Percentiles rank a stretch among this genome's conserved stretches.
Conservation (phyloP, 2,113 vertebrate genomes). For the Charina bottae region DNA sequence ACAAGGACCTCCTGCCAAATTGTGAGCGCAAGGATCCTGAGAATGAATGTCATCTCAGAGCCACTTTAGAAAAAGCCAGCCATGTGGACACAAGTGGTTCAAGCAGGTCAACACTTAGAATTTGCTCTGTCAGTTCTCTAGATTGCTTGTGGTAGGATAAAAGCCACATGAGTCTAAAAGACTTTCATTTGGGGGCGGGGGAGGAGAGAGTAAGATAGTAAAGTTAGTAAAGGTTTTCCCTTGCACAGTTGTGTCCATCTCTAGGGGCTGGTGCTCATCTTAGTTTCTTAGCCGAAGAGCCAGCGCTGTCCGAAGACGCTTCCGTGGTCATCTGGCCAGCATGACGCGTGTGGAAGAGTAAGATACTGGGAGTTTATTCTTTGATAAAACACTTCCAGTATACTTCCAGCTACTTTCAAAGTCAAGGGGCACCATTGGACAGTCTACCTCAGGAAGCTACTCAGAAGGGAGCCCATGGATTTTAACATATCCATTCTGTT, state of each 20-base stretch:
- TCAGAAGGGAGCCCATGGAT: conserved; percentile 29
- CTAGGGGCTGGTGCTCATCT: too few species aligned
- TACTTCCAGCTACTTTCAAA: conserved; percentile 54
- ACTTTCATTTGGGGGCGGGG: conserved; percentile 32
- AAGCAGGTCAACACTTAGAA: conserved; percentile 1
- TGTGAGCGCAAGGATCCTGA: not conserved
- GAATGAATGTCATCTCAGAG: not conserved
- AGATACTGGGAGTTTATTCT: conserved; percentile 41
- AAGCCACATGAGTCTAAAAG: conserved; percentile 45
- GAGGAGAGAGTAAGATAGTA: conserved; percentile 43
- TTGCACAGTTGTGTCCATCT: too few species aligned
- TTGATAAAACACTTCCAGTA: conserved; percentile 11
- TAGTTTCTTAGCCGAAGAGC: too few species aligned
- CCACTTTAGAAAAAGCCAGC: not conserved
- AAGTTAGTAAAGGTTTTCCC: too few species aligned
- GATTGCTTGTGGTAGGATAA: conserved; percentile 31
- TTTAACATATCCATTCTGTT: conserved; percentile 39
- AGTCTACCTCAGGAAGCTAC: conserved; percentile 30
- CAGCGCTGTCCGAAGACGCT: too few species aligned
- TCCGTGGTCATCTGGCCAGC: too few species aligned
- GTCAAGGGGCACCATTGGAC: conserved; percentile 26
- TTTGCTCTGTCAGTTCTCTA: not conserved
- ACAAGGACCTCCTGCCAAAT: fast-evolving
- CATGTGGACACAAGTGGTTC: not conserved
- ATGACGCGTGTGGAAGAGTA: too few species aligned